phyloP scores from a whole-genome alignment of 2,888 invertebrate species.

The Brachypalpus laphriformis region DNA sequence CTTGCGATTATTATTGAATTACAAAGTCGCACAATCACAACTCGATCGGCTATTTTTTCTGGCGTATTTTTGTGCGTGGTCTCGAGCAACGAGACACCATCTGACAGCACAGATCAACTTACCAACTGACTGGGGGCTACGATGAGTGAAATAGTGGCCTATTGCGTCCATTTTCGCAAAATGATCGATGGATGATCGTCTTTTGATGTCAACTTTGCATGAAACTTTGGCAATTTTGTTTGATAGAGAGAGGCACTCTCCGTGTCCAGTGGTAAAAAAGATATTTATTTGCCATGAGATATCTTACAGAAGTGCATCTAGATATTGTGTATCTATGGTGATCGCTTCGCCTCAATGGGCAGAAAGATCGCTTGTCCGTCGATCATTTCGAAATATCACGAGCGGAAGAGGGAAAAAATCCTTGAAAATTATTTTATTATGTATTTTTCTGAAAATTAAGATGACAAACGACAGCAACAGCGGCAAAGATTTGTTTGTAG shows the following conservation, averaged over 20 bases:
- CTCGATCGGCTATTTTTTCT: conserved; percentile 36
- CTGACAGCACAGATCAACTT: conserved; percentile 53
- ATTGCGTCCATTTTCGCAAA: conserved; percentile 61
- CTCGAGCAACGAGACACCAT: conserved; percentile 31
- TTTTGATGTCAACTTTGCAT: conserved; percentile 74
- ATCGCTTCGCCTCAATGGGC: conserved; percentile 29
- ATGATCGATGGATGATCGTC: conserved; percentile 68
- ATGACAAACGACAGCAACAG: conserved; percentile 54
- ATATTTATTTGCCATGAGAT: conserved; percentile 30
- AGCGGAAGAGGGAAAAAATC: conserved; percentile 26
- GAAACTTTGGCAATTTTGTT: conserved; percentile 60
- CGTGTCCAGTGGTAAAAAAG: conserved; percentile 16
- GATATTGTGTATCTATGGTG: conserved; percentile 33
- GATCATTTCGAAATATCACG: conserved; percentile 19
- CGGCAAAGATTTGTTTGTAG: conserved; percentile 13
- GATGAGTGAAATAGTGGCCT: conserved; percentile 44
- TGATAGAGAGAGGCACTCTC: conserved; percentile 28
- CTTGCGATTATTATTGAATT: conserved; percentile 50
- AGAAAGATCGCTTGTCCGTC: conserved; percentile 9
- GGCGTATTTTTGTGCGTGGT: conserved; percentile 39
- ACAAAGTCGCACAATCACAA: conserved; percentile 57
- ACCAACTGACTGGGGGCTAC: conserved; percentile 22
- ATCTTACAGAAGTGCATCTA: conserved; percentile 21
- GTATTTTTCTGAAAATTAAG: conserved; percentile 41
- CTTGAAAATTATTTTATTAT: conserved; percentile 16